phyloP scores from a whole-genome alignment of 2,113 vertebrate genomes.

The Brachionichthys hirsutus region DNA sequence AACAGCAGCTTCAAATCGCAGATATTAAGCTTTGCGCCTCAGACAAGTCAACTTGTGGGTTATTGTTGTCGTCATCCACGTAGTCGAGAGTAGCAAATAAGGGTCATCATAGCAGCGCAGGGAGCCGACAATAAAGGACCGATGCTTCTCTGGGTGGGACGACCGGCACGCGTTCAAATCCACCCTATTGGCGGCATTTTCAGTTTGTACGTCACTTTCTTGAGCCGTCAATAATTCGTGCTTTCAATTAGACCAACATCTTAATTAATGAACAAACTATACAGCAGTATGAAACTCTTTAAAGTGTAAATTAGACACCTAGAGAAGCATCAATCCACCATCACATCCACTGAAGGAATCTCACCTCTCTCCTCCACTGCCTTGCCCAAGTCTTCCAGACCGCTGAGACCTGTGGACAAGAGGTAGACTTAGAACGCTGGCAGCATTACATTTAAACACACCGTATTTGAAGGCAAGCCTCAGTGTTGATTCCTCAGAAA shows the following conservation, averaged over 20 bases:
- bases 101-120: conserved; percentile 75
- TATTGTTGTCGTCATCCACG: conserved; percentile 68
- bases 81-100: conserved; percentile 83
- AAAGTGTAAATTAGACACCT: too few species aligned
- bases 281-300: too few species aligned
- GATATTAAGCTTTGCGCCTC: conserved; percentile 50
- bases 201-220: too few species aligned
- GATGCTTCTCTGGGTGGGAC: conserved; percentile 27
- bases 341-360: background rate
- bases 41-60: conserved; percentile 73
- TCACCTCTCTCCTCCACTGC: background rate
- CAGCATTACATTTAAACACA: background rate
- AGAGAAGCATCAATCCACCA: background rate
- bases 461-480: conserved; percentile 29
- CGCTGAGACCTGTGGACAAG: background rate
- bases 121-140: background rate
- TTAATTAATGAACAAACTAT: too few species aligned
- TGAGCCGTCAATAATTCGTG: too few species aligned
- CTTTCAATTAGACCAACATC: too few species aligned
- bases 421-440: rapidly evolving
- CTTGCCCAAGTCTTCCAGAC: background rate
- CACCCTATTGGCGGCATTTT: too few species aligned
- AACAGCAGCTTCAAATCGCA: rapidly evolving
- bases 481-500: conserved; percentile 75
- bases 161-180: too few species aligned